Base-by-base conservation (phyloP, 2,888 invertebrate genomes). In the Notodonta dromedarius region DNA sequence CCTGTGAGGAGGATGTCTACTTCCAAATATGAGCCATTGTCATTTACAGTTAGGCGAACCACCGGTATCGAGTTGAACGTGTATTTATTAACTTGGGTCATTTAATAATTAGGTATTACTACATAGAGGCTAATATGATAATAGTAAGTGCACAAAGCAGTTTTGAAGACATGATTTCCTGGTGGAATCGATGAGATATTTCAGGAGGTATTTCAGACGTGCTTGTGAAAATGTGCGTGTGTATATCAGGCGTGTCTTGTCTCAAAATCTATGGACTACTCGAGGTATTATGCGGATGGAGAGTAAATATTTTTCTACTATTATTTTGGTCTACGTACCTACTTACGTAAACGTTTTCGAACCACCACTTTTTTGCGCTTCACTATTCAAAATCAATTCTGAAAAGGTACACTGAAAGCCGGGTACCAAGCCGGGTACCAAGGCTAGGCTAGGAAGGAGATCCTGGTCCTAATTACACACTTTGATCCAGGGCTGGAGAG, bases 251-350 rank as follows among this genome's bases (percentile, higher is more conserved):
- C 61, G 64, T 72, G 48, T 67, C 72, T 52, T 81, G 85, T 69
- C 59, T 76, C 32, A 78, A 69, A 64, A 59, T 78, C 12, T 71
- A 74, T 42, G 72, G 73, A 57, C 57, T 83, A 63, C 69, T 84
- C 65, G 69, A 82, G 74, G 76, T 85, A 77, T 71, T 84, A 63
- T 84, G 84, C 70, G 80, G 78, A 74, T 74, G 71, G 69, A 77
- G 65, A 71, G 83, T 83, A 82, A 82, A 75, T 79, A 69, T 65
- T 59, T 5, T 57, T 44, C 60, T 73, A 58, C 58, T 50, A 44
- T 58, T 60, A 9, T 59, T 60, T 59, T 56, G 51, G 53, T 55
- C 46, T 40, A 11, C 1, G 12, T 40, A 42, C 11, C 42, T 42
- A 9, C 9, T 0, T 2, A 42, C 4, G 35, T 35, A 42, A 42